Evolutionary conservation across 2,888 invertebrate species (phyloP).

Genomic region (Anodontia alba): DNA sequence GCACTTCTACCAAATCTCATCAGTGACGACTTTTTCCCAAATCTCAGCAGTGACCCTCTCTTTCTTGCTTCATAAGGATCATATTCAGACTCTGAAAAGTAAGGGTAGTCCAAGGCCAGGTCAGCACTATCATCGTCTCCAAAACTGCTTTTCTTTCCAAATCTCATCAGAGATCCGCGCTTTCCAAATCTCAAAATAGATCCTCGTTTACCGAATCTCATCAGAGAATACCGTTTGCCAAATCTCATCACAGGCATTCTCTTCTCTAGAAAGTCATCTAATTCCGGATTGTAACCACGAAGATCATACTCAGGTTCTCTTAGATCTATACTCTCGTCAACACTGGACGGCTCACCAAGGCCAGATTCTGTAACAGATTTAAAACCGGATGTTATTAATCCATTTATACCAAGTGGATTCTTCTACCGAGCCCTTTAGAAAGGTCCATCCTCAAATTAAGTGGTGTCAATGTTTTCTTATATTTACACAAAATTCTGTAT

Average conservation of each 20-base stretch:
- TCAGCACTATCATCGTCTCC: conserved; percentile 21
- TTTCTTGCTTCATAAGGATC: conserved; percentile 26
- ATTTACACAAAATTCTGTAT: too few species aligned
- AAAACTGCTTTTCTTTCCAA: conserved; percentile 31
- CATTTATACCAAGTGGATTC: too few species aligned
- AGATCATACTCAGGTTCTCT: not conserved
- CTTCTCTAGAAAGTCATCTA: not conserved
- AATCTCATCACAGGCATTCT: not conserved
- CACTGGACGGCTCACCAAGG: conserved; percentile 8
- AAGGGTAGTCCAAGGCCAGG: not conserved
- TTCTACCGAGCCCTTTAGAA: too few species aligned
- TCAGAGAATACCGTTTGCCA: conserved; percentile 45
- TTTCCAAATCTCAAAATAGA: conserved; percentile 54
- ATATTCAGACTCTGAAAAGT: not conserved
- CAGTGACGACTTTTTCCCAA: conserved; percentile 47
- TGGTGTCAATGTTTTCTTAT: too few species aligned
- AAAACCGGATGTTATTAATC: too few species aligned
- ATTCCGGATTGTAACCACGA: not conserved
- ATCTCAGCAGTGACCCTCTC: conserved; percentile 50
- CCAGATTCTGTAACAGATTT: conserved; percentile 9
- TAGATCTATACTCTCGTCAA: conserved; percentile 7
- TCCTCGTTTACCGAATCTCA: conserved; percentile 58
- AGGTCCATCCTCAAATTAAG: too few species aligned
- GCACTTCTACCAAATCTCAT: conserved; percentile 30
- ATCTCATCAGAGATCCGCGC: conserved; percentile 41